Evolutionary conservation across 2,797 vertebrate species (phyloP).

Genomic region (Cyclopterus lumpus): DNA sequence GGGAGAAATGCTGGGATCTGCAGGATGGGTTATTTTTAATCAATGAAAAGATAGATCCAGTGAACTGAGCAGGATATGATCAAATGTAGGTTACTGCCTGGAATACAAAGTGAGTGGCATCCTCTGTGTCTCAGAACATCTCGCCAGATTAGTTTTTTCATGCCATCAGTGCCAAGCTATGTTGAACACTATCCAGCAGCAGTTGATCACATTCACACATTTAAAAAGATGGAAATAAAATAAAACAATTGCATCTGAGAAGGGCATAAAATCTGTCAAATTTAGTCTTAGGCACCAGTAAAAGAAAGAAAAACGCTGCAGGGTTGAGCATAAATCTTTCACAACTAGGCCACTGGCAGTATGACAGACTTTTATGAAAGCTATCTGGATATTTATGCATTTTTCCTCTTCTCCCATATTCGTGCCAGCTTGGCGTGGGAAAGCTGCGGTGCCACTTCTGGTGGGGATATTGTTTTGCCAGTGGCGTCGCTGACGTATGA

Average conservation of each 20-base stretch:
- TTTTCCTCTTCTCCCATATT: conserved; percentile 51
- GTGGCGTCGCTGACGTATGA: conserved; percentile 45
- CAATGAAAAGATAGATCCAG: conserved; percentile 58
- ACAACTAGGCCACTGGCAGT: conserved; percentile 40
- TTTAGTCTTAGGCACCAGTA: conserved; percentile 24
- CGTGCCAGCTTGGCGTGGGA: conserved; percentile 65
- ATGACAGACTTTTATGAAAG: conserved; percentile 61
- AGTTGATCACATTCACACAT: conserved; percentile 56
- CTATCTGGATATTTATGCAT: conserved; percentile 59
- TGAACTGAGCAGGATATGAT: conserved; percentile 30
- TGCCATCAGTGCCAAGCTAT: conserved; percentile 15
- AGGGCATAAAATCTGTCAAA: conserved; percentile 47
- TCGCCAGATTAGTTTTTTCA: conserved; percentile 8
- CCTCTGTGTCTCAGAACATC: conserved; percentile 36
- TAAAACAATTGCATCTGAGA: conserved; percentile 46
- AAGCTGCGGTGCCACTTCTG: conserved; percentile 60
- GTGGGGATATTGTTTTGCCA: conserved; percentile 72
- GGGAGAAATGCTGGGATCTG: conserved; percentile 47
- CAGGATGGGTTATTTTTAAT: conserved; percentile 69
- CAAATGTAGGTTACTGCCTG: conserved; percentile 54
- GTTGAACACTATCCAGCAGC: conserved; percentile 35
- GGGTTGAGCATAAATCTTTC: conserved; percentile 60
- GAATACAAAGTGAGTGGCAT: conserved; percentile 58
- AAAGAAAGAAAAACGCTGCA: conserved; percentile 46
- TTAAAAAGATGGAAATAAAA: conserved; percentile 59